phyloP scores from a whole-genome alignment of 1,140 invertebrate species.

The Colletes latitarsis region DNA sequence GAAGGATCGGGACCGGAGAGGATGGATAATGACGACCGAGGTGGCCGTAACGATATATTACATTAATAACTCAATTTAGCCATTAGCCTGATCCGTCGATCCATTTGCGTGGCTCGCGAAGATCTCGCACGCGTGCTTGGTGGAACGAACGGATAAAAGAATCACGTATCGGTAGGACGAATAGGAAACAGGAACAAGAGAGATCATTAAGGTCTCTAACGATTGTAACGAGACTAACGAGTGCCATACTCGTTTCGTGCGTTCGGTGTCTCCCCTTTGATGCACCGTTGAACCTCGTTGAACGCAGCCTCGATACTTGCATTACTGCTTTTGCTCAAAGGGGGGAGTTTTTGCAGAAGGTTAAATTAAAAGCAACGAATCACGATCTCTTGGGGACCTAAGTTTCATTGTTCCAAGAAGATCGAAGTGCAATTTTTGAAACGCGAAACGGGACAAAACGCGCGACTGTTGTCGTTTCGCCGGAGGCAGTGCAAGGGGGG shows the following conservation, averaged over 20 bases:
- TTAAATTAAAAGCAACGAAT: too few species aligned
- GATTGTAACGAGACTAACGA: not conserved
- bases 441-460: too few species aligned
- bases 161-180: too few species aligned
- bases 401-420: too few species aligned
- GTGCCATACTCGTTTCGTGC: not conserved
- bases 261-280: not conserved
- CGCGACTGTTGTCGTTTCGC: too few species aligned
- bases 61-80: constrained; percentile 24
- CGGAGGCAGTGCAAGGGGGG: too few species aligned
- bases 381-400: too few species aligned
- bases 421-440: too few species aligned
- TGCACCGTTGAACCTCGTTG: not conserved
- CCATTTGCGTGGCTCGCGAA: not conserved
- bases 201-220: not conserved
- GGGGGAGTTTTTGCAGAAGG: too few species aligned
- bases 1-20: not conserved
- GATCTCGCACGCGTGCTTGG: not conserved
- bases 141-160: not conserved
- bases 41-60: constrained; percentile 9
- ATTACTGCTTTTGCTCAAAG: too few species aligned
- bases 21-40: constrained; percentile 7
- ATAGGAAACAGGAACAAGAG: too few species aligned
- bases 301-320: too few species aligned
- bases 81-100: constrained; percentile 1